phyloP scores from a whole-genome alignment of 2,797 vertebrate species.

The Arctocebus calabarensis region DNA sequence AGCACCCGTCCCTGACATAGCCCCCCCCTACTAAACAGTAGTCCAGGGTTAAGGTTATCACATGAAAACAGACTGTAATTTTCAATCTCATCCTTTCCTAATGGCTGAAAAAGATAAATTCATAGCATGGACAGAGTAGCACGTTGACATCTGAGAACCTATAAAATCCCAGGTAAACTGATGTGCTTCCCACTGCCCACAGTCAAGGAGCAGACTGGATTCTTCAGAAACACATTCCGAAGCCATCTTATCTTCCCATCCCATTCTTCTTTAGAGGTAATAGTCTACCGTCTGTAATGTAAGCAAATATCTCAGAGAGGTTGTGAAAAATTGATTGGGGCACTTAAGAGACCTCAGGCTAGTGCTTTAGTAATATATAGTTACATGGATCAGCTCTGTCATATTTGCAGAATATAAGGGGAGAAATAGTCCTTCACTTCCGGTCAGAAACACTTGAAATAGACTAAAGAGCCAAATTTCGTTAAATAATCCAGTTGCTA shows the following conservation, averaged over 20 bases:
- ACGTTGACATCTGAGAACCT: background rate
- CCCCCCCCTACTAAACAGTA: conserved; percentile 60
- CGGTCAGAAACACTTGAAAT: conserved; percentile 65
- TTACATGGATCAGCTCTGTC: conserved; percentile 19
- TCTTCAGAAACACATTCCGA: conserved; percentile 65
- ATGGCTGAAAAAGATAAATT: conserved; percentile 42
- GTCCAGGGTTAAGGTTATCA: conserved; percentile 74
- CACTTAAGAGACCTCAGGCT: background rate
- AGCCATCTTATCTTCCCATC: conserved; percentile 54
- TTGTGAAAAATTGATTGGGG: conserved; percentile 61
- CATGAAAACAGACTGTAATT: conserved; percentile 46
- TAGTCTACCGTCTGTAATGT: conserved; percentile 51
- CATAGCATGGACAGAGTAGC: background rate
- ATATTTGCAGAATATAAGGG: background rate
- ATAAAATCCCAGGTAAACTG: conserved; percentile 46
- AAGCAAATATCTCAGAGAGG: conserved; percentile 53
- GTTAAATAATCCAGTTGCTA: conserved; percentile 55
- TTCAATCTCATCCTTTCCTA: conserved; percentile 18
- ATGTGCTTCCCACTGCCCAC: conserved; percentile 15
- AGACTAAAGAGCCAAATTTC: conserved; percentile 57
- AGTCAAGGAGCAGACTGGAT: conserved; percentile 45
- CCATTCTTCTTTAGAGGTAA: conserved; percentile 62
- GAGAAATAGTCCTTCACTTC: conserved; percentile 51
- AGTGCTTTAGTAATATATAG: conserved; percentile 14
- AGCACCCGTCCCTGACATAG: background rate